Percentiles rank a stretch among this genome's conserved stretches.
These are phyloP conservation scores for Avahi laniger DNA, from an alignment of 2,797 vertebrate species.

Conservation along the genomic window DNA sequence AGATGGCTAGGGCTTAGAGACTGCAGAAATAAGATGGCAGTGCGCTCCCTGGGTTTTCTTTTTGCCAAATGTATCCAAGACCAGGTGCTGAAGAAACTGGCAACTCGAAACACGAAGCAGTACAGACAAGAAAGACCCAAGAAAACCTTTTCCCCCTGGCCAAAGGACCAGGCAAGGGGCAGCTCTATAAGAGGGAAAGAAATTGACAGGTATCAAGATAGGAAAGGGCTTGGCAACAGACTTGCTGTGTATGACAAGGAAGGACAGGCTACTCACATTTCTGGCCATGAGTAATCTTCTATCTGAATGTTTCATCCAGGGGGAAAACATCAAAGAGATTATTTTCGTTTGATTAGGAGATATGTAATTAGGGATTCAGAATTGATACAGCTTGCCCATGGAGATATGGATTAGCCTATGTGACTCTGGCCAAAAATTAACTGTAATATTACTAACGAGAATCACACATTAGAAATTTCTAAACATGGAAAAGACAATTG, in stretches of 20 bases:
- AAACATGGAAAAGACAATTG: too few species aligned
- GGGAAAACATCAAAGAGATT: background rate
- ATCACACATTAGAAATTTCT: background rate
- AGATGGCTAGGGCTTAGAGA: too few species aligned
- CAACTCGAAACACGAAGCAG: too few species aligned
- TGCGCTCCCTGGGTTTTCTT: too few species aligned
- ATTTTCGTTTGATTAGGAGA: background rate
- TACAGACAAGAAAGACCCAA: too few species aligned
- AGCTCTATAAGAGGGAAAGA: too few species aligned
- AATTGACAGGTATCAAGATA: background rate
- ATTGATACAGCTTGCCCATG: background rate
- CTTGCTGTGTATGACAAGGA: background rate
- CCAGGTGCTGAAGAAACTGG: too few species aligned
- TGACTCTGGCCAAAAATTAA: background rate
- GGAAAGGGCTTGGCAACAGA: background rate
- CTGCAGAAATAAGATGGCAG: too few species aligned
- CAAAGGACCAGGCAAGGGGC: too few species aligned
- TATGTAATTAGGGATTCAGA: background rate
- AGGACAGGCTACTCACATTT: background rate
- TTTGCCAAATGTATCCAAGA: too few species aligned
- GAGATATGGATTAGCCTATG: background rate
- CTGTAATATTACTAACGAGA: background rate
- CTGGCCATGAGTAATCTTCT: background rate
- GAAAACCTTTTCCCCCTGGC: too few species aligned
- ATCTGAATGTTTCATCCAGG: background rate